Evolutionary conservation across 2,888 invertebrate genomes (phyloP).

Genomic region (Drosophila ustulata): DNA sequence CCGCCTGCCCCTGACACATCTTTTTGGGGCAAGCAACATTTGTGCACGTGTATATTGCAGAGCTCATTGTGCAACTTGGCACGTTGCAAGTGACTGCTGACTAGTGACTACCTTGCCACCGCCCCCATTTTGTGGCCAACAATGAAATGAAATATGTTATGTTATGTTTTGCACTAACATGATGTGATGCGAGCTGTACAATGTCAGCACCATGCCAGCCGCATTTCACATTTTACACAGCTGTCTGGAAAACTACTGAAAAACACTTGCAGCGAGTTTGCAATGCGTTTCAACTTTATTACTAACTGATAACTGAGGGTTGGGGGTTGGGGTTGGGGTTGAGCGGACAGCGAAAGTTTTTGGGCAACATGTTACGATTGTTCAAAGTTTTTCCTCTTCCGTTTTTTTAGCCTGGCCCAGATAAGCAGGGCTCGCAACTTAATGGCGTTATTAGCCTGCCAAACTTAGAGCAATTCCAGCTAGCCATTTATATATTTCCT

Average conservation of each 20-base stretch:
- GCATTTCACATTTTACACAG: background rate
- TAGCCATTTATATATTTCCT: constrained; percentile 17
- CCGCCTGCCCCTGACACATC: background rate
- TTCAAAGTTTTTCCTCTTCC: background rate
- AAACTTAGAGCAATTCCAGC: constrained; percentile 11
- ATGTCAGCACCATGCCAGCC: constrained; percentile 4
- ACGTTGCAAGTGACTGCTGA: background rate
- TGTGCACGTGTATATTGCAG: constrained; percentile 12
- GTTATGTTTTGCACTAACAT: constrained; percentile 20
- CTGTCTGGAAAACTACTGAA: background rate
- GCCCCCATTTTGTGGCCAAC: background rate
- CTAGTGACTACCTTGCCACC: background rate
- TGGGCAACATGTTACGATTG: constrained; percentile 3
- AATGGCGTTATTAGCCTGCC: background rate
- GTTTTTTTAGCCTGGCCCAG: constrained; percentile 9
- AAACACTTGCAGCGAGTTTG: too few relatives aligned
- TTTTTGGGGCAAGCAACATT: too few relatives aligned
- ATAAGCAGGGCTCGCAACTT: constrained; percentile 27
- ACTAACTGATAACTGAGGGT: too few relatives aligned
- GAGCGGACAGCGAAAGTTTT: constrained; percentile 25
- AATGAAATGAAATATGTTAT: constrained; percentile 25
- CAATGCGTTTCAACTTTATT: too few relatives aligned
- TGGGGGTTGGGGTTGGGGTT: background rate
- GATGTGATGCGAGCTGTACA: constrained; percentile 15
- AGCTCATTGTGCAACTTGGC: background rate